These are phyloP conservation scores for Pachyrhynchus sulphureomaculatus DNA, from an alignment of 1,140 invertebrate species.

Conservation along the genomic window DNA sequence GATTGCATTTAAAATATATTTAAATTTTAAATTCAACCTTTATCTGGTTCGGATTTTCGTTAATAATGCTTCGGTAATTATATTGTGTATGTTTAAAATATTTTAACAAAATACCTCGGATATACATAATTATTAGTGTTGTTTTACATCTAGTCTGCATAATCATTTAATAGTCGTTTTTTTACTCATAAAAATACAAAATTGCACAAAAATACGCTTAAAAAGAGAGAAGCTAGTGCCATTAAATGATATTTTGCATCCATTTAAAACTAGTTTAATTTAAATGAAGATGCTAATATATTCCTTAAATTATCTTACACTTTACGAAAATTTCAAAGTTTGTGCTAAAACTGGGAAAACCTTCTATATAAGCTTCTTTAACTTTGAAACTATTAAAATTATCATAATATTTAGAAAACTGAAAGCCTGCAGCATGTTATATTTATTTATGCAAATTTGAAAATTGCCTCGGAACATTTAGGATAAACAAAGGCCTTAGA, in stretches of 20 bases:
- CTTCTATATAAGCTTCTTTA: slow-evolving; percentile 13
- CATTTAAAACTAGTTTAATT: slow-evolving; percentile 13
- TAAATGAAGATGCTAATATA: slow-evolving; percentile 20
- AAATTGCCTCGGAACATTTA: slow-evolving; percentile 21
- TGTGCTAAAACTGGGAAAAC: slow-evolving; percentile 15
- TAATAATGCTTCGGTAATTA: slow-evolving; percentile 10
- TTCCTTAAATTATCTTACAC: slow-evolving; percentile 9
- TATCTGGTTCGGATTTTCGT: slow-evolving; percentile 2
- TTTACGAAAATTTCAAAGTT: slow-evolving; percentile 12
- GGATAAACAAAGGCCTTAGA: slow-evolving; percentile 25
- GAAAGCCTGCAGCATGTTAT: slow-evolving; percentile 17
- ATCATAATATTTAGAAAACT: slow-evolving; percentile 28
- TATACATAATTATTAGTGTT: slow-evolving; percentile 2
- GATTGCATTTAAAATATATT: not conserved
- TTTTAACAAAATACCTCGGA: slow-evolving; percentile 11
- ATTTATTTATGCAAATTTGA: slow-evolving; percentile 32
- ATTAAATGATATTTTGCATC: not conserved
- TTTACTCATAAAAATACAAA: slow-evolving; percentile 3
- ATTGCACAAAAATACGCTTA: slow-evolving; percentile 5
- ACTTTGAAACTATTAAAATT: slow-evolving; percentile 32
- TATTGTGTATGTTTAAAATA: slow-evolving; percentile 4
- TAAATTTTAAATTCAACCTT: slow-evolving; percentile 13
- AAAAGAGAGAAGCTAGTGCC: not conserved
- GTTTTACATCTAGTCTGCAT: slow-evolving; percentile 14
- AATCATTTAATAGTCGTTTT: not conserved